phyloP scores from a whole-genome alignment of 2,113 vertebrate species.

The Crotalus viridis region DNA sequence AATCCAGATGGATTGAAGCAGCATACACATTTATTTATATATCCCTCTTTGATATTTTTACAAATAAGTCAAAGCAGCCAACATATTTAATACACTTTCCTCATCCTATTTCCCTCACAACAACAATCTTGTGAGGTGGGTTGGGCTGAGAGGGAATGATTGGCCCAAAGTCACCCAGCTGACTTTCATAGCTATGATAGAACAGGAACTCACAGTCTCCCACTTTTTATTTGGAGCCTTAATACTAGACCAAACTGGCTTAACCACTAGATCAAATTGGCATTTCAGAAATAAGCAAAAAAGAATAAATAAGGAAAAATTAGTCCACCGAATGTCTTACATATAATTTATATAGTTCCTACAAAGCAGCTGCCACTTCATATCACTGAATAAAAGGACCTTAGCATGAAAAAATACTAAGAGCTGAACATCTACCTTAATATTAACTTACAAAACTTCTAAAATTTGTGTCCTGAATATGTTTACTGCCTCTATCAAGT shows the following conservation, averaged over 20 bases:
- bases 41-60: neutral
- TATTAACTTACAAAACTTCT: neutral
- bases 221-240: neutral
- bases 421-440: neutral
- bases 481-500: neutral
- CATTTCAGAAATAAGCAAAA: neutral
- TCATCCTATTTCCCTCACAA: neutral
- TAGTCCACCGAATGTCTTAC: neutral
- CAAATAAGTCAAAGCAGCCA: neutral
- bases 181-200: neutral
- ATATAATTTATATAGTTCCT: neutral
- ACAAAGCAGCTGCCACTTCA: neutral
- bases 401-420: neutral
- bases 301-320: neutral
- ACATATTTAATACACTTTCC: neutral
- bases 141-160: neutral
- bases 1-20: neutral
- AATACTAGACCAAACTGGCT: neutral
- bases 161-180: neutral
- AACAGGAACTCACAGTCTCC: neutral
- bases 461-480: neutral
- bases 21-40: neutral
- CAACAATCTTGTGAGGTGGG: neutral
- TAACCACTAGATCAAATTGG: neutral
- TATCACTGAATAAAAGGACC: neutral